Evolutionary conservation across 2,888 invertebrate species (phyloP), one percentile per base, ranked within the genome.

Genomic region (Drosophila kanekoi): DNA sequence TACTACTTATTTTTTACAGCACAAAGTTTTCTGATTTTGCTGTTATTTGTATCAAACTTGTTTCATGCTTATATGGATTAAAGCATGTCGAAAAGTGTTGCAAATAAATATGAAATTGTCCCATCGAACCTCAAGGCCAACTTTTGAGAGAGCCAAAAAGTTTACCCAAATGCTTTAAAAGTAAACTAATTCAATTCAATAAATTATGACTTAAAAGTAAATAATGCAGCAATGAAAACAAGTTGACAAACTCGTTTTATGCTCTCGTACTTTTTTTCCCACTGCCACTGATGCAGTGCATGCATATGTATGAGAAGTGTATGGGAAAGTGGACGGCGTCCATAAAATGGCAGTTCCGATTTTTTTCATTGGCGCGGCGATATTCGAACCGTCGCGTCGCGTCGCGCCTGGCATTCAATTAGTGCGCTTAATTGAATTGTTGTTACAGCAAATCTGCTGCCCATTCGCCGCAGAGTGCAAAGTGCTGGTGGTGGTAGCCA

Each of bases 381-480:
- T 73, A 86, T 72, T 63, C 69, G 73, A 79, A 20, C 14, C 49
- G 43, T 35, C 43, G 35, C 67, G 37, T 28, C 37, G 53, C 61
- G 57, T 75, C 65, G 66, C 72, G 63, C 43, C 74, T 63, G 75
- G 70, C 88, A 79, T 88, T 89, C 89, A 89, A 89, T 89, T 89
- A 89, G 89, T 87, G 63, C 72, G 79, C 83, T 83, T 89, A 90
- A 89, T 89, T 90, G 86, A 89, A 87, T 90, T 89, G 90, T 89
- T 90, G 77, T 88, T 88, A 72, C 80, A 63, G 87, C 78, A 86
- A 88, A 88, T 88, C 89, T 79, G 83, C 69, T 74, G 63, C 49
- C 68, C 76, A 65, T 85, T 79, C 65, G 49, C 61, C 51, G 20
- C 23, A 43, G 28, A 28, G 28, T 28, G 45, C 56, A 61, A 48